Evolutionary conservation across 2,113 vertebrate species (phyloP).

Genomic region (Microcebus tavaratra): DNA sequence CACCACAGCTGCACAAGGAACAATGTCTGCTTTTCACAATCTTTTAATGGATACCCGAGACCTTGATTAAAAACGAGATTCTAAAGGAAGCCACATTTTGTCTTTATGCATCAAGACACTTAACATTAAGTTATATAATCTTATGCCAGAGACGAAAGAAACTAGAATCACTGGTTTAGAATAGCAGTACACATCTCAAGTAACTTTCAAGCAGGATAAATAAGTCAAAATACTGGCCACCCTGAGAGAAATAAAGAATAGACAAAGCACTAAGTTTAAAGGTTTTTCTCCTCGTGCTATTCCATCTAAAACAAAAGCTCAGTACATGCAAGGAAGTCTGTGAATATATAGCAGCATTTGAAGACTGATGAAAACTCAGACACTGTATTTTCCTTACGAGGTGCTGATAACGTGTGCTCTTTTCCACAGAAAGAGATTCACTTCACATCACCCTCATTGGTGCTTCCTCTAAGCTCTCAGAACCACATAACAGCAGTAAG

Average conservation of each 20-base stretch:
- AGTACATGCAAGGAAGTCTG: conserved; percentile 81
- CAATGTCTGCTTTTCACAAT: conserved; percentile 66
- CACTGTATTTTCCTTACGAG: conserved; percentile 77
- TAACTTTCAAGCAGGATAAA: conserved; percentile 83
- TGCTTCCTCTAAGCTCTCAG: conserved; percentile 60
- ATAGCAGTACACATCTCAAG: conserved; percentile 81
- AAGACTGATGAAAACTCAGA: conserved; percentile 79
- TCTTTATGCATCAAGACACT: conserved; percentile 81
- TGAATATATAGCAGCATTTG: conserved; percentile 85
- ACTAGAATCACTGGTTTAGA: conserved; percentile 80
- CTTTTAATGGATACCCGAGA: conserved; percentile 75
- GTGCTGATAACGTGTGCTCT: conserved; percentile 73
- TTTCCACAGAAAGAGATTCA: conserved; percentile 73
- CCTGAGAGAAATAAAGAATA: conserved; percentile 85
- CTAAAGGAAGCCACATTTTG: conserved; percentile 78
- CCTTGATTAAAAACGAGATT: conserved; percentile 65
- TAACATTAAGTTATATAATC: conserved; percentile 79
- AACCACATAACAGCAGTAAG: background rate
- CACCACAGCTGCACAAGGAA: conserved; percentile 71
- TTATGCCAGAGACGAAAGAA: conserved; percentile 82
- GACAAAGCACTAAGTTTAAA: conserved; percentile 79
- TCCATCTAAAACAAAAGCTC: conserved; percentile 82
- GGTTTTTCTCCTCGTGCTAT: conserved; percentile 81
- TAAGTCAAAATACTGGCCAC: conserved; percentile 86
- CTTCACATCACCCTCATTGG: conserved; percentile 45